phyloP scores from a whole-genome alignment of 2,888 invertebrate species.

The Spilarctia lutea region DNA sequence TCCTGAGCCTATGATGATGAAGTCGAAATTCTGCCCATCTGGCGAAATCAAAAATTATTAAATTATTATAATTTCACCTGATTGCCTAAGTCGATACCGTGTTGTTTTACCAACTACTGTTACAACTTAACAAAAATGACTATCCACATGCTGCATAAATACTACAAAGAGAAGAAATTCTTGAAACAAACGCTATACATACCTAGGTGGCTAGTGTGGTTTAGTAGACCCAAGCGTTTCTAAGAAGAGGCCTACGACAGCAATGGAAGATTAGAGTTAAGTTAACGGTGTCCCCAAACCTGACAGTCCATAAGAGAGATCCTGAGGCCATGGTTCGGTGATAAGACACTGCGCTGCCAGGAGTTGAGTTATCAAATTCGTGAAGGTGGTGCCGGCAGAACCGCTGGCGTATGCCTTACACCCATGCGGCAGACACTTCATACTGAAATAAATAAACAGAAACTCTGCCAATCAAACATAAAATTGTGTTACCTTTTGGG shows the following conservation, averaged over 20 bases:
- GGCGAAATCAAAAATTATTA: neutral
- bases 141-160: too few species aligned
- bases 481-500: neutral
- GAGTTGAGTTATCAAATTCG: conserved; percentile 69
- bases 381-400: conserved; percentile 67
- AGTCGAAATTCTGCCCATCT: conserved; percentile 77
- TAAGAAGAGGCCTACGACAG: too few species aligned
- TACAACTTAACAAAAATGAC: too few species aligned
- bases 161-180: too few species aligned
- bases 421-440: conserved; percentile 63
- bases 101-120: too few species aligned
- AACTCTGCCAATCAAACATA: neutral
- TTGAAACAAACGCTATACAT: too few species aligned
- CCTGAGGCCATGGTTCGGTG: conserved; percentile 71
- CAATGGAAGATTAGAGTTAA: neutral
- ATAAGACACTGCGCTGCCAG: conserved; percentile 75
- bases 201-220: too few species aligned
- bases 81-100: too few species aligned
- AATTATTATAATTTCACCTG: neutral
- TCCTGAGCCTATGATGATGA: conserved; percentile 77
- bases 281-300: conserved; percentile 53
- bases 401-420: conserved; percentile 63
- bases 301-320: conserved; percentile 63
- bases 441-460: conserved; percentile 38
- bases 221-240: too few species aligned